phyloP scores from a whole-genome alignment of 1,140 invertebrate species.

The Steinernema khuongi region DNA sequence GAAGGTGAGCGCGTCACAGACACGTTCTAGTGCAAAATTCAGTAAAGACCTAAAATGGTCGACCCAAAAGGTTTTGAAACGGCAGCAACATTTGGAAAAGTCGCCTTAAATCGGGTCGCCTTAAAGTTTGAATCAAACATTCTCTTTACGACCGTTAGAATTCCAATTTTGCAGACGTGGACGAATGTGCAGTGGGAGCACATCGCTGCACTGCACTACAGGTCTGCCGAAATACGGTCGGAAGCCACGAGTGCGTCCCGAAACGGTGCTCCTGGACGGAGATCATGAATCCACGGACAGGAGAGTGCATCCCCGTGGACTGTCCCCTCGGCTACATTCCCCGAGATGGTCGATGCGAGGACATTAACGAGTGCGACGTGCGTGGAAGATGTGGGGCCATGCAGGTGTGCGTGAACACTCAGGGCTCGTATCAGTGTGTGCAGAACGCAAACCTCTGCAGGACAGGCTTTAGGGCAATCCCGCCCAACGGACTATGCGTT shows the following conservation, averaged over 20 bases:
- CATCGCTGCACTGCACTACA: constrained; percentile 77
- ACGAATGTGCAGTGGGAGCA: constrained; percentile 77
- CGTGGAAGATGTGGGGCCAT: constrained; percentile 66
- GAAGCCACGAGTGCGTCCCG: constrained; percentile 68
- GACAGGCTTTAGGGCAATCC: constrained; percentile 47
- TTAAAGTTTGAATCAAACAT: no score
- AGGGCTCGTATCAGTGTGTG: constrained; percentile 66
- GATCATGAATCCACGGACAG: constrained; percentile 50
- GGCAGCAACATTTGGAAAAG: no score
- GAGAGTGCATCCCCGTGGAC: constrained; percentile 57
- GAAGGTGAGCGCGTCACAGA: constrained; percentile 6
- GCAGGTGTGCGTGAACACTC: constrained; percentile 81
- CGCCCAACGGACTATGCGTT: constrained; percentile 49
- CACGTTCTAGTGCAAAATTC: background rate
- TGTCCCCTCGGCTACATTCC: constrained; percentile 63
- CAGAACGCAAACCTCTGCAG: constrained; percentile 52
- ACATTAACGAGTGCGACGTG: constrained; percentile 79
- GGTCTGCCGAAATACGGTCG: constrained; percentile 76
- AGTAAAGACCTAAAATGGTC: no score
- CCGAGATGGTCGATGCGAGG: constrained; percentile 65
- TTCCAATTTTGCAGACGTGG: constrained; percentile 69
- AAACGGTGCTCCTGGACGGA: constrained; percentile 51
- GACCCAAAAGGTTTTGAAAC: no score
- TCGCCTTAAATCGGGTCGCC: no score
- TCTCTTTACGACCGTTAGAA: background rate